phyloP scores from a whole-genome alignment of 1,140 invertebrate genomes.

The Halesus radiatus region DNA sequence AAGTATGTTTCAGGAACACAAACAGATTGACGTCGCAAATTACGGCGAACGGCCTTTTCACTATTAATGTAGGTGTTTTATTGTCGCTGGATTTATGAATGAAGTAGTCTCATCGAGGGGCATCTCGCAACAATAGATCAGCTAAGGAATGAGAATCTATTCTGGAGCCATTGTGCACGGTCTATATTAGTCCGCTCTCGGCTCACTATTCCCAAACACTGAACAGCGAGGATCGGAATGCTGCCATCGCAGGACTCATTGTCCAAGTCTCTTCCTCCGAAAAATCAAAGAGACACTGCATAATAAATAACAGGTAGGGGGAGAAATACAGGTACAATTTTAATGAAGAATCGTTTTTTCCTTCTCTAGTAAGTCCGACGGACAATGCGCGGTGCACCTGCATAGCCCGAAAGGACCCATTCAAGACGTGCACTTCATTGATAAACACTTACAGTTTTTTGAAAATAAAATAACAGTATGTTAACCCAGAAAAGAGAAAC shows the following conservation, averaged over 20 bases:
- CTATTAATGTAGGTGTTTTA: slow-evolving; percentile 35
- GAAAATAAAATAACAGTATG: slow-evolving; percentile 35
- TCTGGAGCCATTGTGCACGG: slow-evolving; percentile 42
- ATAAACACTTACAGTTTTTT: slow-evolving; percentile 54
- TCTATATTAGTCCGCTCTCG: slow-evolving; percentile 24
- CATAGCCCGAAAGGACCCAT: slow-evolving; percentile 41
- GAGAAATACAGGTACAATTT: slow-evolving; percentile 42
- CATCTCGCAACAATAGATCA: slow-evolving; percentile 47
- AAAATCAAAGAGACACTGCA: slow-evolving; percentile 52
- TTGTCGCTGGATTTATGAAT: slow-evolving; percentile 40
- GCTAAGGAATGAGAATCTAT: slow-evolving; percentile 51
- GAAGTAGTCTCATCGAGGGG: slow-evolving; percentile 42
- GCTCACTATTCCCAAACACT: no score
- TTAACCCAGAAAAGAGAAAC: slow-evolving; percentile 34
- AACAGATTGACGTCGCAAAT: slow-evolving; percentile 31
- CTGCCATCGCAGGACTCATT: slow-evolving; percentile 43
- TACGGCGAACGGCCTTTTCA: slow-evolving; percentile 25
- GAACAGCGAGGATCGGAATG: slow-evolving; percentile 12
- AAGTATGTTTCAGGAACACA: slow-evolving; percentile 2
- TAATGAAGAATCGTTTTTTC: slow-evolving; percentile 55
- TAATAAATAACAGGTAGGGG: slow-evolving; percentile 48
- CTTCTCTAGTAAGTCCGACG: slow-evolving; percentile 1
- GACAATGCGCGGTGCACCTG: slow-evolving; percentile 51
- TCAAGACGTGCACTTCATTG: slow-evolving; percentile 51
- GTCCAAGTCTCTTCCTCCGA: slow-evolving; percentile 47